Evolutionary conservation across 2,888 invertebrate genomes (phyloP), one percentile per base, ranked within the genome.

Genomic region (Dasysyrphus albostriatus): DNA sequence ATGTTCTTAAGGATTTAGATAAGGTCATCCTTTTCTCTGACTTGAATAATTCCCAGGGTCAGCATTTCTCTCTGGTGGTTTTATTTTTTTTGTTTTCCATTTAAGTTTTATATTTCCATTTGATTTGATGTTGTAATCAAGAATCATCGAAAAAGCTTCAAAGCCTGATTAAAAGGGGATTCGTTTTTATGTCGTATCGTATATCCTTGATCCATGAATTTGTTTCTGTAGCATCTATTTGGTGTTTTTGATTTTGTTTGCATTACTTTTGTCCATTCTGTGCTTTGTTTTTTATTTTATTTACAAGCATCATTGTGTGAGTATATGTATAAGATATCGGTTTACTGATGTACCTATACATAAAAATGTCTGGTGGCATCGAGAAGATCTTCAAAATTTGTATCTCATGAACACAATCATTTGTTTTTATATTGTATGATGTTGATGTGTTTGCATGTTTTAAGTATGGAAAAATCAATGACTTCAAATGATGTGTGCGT

Each of bases 61-160:
- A 67, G 49, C 34, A 19, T 49, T 34, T 39, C 19, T 39, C 12
- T 47, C 0, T 16, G 14, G 12, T 16, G 16, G 12, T 7, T 2
- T 16, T n/a, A 12, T 47, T 16, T 7, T n/a, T 14, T 49, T 19
- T 47, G 3, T 42, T 24, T 37, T 29, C 3, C n/a, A 47, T 9
- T 49, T 32, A 49, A 67, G 67, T 67, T 67, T 67, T 61, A 32
- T 49, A 14, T 49, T 65, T 63, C 34, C 49, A 67, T 49, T 67
- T 34, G 49, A 67, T 67, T 67, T 49, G 47, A 47, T 65, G 47
- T 14, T 49, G 34, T 47, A 49, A 67, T 67, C 47, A 67, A 67
- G 67, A 49, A 37, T 37, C 34, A 67, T 67, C 49, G 67, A 34
- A 67, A 19, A 49, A 10, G 65, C 47, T 65, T 65, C 34, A 65